Conservation (phyloP, 2,888 invertebrate species). For the Ethmia dodecea region DNA sequence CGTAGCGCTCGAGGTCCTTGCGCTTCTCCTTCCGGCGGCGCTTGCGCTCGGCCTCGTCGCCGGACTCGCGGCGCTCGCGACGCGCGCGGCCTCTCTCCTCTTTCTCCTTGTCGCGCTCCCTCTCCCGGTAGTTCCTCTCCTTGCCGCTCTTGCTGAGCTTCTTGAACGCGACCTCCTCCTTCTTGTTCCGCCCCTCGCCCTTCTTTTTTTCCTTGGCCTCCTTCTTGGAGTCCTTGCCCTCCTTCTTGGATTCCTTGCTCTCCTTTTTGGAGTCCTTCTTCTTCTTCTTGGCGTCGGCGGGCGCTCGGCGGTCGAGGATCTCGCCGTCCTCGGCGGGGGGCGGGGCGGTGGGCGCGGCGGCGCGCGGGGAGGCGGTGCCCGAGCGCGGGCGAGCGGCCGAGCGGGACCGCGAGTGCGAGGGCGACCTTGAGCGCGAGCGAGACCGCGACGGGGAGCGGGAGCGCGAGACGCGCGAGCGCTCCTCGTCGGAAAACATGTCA, state of each 20-base stretch:
- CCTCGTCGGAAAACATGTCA: constrained; percentile 79
- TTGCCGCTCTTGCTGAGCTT: constrained; percentile 87
- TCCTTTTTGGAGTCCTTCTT: constrained; percentile 17
- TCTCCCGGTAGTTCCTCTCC: constrained; percentile 87
- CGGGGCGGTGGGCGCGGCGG: constrained; percentile 51
- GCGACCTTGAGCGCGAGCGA: constrained; percentile 68
- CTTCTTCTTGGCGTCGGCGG: constrained; percentile 70
- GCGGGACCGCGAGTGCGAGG: constrained; percentile 59
- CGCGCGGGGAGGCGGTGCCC: constrained; percentile 42
- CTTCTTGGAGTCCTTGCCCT: constrained; percentile 65
- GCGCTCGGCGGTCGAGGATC: constrained; percentile 68
- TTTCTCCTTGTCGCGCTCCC: constrained; percentile 49
- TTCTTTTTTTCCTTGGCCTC: constrained; percentile 47
- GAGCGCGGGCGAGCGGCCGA: constrained; percentile 40
- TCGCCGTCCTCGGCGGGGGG: constrained; percentile 50
- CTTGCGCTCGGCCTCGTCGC: constrained; percentile 25
- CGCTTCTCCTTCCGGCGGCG: constrained; percentile 45
- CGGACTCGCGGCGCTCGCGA: constrained; percentile 32
- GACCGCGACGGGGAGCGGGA: constrained; percentile 59
- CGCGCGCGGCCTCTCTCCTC: constrained; percentile 41
- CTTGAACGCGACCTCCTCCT: constrained; percentile 82
- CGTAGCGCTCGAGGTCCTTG: constrained; percentile 87
- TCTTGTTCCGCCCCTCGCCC: constrained; percentile 62
- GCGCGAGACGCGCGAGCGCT: constrained; percentile 56
- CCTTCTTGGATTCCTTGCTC: constrained; percentile 63